Conservation (phyloP, 30 jellyfish, hydroid and myxozoan species). For the Aurelia coerulea region DNA sequence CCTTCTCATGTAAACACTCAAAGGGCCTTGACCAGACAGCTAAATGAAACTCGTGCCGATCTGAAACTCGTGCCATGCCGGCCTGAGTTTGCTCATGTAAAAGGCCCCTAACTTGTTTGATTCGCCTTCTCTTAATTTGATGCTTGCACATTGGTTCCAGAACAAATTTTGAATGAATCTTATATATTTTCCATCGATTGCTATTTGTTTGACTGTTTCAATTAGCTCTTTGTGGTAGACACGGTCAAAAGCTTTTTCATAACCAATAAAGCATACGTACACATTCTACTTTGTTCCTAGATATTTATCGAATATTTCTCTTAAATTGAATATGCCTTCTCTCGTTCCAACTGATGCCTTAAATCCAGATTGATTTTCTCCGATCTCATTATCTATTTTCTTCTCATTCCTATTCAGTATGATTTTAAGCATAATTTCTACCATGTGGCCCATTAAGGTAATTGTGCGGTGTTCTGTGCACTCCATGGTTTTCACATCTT, state of each 20-base stretch:
- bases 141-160: conserved; percentile 10
- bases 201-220: too few relatives aligned
- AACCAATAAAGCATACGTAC: conserved; percentile 1
- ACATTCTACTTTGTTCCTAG: not conserved
- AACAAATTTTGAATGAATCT: not conserved
- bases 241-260: not conserved
- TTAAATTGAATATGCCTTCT: not conserved
- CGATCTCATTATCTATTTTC: too few relatives aligned
- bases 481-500: not conserved
- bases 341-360: too few relatives aligned
- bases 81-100: too few relatives aligned
- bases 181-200: not conserved
- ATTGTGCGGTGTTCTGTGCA: conserved; percentile 28
- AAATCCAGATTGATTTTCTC: too few relatives aligned
- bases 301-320: conserved; percentile 6
- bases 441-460: not conserved
- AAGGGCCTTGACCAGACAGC: too few relatives aligned
- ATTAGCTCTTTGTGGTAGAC: too few relatives aligned
- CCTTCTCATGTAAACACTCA: too few relatives aligned
- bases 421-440: too few relatives aligned
- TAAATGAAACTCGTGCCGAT: too few relatives aligned
- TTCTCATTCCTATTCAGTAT: too few relatives aligned
- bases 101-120: not conserved
- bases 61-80: too few relatives aligned
- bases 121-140: conserved; percentile 3